phyloP scores from a whole-genome alignment of 2,113 vertebrate species.

The Oenanthe oenanthe region DNA sequence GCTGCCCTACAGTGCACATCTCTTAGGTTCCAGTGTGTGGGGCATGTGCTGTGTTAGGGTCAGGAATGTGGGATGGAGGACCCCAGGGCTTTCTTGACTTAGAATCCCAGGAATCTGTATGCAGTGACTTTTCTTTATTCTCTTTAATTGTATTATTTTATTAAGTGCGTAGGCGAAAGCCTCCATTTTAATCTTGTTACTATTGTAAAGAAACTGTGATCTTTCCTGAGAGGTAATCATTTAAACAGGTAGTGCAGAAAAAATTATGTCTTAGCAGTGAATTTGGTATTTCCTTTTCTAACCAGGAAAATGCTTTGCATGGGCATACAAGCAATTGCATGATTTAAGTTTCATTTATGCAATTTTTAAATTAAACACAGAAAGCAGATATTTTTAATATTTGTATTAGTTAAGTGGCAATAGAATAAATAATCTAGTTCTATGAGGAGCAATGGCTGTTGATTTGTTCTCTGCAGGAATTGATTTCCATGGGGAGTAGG shows the following conservation, averaged over 20 bases:
- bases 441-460: neutral
- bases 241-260: neutral
- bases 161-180: neutral
- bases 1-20: fast-evolving
- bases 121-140: neutral
- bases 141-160: neutral
- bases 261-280: neutral
- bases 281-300: neutral
- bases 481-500: neutral
- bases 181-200: neutral
- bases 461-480: neutral
- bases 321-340: neutral
- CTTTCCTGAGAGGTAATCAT: neutral
- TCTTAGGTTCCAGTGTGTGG: neutral
- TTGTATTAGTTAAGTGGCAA: neutral
- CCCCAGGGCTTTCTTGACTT: neutral
- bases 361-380: neutral
- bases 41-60: fast-evolving
- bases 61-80: neutral
- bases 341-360: neutral
- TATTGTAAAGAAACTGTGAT: neutral
- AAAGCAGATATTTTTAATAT: neutral
- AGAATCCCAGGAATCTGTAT: neutral
- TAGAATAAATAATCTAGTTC: neutral
- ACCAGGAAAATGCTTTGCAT: neutral